phyloP scores from a whole-genome alignment of 2,888 invertebrate genomes.

The Catocala fraxini region DNA sequence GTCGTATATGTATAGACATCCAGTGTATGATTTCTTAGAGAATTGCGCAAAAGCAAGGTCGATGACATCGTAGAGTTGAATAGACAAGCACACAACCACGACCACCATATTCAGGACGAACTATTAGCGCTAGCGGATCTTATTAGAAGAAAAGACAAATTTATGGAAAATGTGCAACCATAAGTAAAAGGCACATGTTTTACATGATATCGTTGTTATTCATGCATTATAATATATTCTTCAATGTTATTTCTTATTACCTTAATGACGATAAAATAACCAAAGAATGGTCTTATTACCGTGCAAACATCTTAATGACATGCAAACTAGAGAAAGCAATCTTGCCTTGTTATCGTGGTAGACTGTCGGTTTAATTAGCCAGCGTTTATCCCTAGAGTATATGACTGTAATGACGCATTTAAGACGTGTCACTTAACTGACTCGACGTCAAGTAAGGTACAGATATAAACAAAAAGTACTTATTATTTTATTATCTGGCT shows the following conservation, averaged over 20 bases:
- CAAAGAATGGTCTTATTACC: too few species aligned
- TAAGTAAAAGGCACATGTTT: too few species aligned
- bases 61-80: too few species aligned
- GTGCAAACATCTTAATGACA: background rate
- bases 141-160: too few species aligned
- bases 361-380: constrained; percentile 26
- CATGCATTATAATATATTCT: too few species aligned
- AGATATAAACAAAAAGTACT: constrained; percentile 53
- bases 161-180: too few species aligned
- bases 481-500: constrained; percentile 62
- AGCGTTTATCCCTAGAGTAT: constrained; percentile 20
- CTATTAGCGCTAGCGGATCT: too few species aligned
- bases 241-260: background rate
- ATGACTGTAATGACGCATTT: constrained; percentile 36
- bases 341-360: constrained; percentile 8
- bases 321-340: constrained; percentile 1
- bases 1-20: background rate
- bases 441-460: constrained; percentile 25
- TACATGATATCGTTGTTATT: too few species aligned
- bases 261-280: constrained; percentile 1
- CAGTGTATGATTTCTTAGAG: too few species aligned
- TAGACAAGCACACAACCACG: too few species aligned
- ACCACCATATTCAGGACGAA: too few species aligned
- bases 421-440: constrained; percentile 37
- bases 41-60: too few species aligned